Evolutionary conservation across 2,888 invertebrate species (phyloP), one percentile per base, ranked within the genome.

Genomic region (Timema podura): DNA sequence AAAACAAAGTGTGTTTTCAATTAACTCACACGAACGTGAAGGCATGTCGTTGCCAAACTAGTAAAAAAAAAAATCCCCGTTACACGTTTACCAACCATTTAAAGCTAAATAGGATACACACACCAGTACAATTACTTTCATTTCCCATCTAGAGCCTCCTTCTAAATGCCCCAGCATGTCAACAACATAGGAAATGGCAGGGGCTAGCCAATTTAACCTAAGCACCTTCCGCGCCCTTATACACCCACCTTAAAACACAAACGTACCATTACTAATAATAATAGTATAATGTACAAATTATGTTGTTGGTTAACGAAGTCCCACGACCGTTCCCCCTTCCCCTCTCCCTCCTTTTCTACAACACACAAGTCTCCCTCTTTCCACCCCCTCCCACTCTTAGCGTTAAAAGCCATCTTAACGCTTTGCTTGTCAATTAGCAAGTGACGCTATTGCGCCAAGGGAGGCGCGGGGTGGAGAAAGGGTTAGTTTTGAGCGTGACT

Each of bases 341-440:
- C n/a, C 51, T n/a, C 3, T 51, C 51, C 51, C n/a, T 49, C n/a
- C 51, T 13, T 51, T 51, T n/a, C n/a, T 61, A 30, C 30, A 30
- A 30, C 30, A 30, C 30, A 30, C 30, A 30, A 30, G 44, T n/a
- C 13, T 6, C 3, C 61, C 61, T 6, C 61, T 5, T 13, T 13
- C 61, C 16, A 16, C 10, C 61, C 44, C 61, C n/a, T 2, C 11
- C 8, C 61, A 7, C 15, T 30, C 45, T 45, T 61, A 44, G 61
- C 61, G 45, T 61, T 61, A 61, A 61, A 61, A 61, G 61, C 61
- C 61, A 61, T 61, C 61, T 61, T 61, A 61, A 61, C 61, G 61
- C 61, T 61, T 13, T 61, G 61, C 61, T 45, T 61, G 61, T 61
- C 61, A 61, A 61, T 61, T 61, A 61, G 61, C 61, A 5, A n/a